Evolutionary conservation across 2,797 vertebrate genomes (phyloP).

Genomic region (Euthynnus affinis): DNA sequence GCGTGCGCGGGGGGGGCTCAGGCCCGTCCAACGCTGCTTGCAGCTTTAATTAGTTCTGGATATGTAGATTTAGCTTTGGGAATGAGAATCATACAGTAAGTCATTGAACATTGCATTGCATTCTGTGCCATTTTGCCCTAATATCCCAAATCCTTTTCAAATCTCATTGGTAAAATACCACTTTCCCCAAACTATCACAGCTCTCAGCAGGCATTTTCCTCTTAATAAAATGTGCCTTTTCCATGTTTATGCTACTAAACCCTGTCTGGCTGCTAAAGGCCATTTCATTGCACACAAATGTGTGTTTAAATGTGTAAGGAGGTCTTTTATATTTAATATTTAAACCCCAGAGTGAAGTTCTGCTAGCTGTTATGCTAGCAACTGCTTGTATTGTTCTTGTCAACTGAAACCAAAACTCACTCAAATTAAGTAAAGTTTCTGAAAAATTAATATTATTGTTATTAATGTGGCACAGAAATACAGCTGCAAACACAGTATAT

Average conservation of each 20-base stretch:
- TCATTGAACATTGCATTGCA: conserved; percentile 19
- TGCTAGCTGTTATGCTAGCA: neutral
- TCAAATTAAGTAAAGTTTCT: neutral
- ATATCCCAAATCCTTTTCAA: too few species aligned
- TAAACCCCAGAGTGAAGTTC: neutral
- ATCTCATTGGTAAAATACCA: neutral
- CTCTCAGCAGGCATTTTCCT: neutral
- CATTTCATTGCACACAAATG: neutral
- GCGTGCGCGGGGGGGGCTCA: too few species aligned
- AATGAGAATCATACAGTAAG: too few species aligned
- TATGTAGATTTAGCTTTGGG: too few species aligned
- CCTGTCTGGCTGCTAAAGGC: too few species aligned
- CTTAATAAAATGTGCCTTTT: too few species aligned
- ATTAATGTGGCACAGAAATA: neutral
- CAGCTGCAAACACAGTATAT: neutral
- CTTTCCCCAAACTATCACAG: neutral
- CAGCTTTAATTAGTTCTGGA: too few species aligned
- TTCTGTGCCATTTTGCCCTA: conserved; percentile 22
- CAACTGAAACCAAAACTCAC: too few species aligned
- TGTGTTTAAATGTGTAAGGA: conserved; percentile 6
- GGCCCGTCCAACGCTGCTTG: too few species aligned
- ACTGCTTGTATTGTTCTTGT: neutral
- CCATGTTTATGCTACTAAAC: too few species aligned
- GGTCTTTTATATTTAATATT: neutral
- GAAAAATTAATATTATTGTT: neutral